Conservation (phyloP, 2,113 vertebrate species). For the Sclerurus mexicanus region DNA sequence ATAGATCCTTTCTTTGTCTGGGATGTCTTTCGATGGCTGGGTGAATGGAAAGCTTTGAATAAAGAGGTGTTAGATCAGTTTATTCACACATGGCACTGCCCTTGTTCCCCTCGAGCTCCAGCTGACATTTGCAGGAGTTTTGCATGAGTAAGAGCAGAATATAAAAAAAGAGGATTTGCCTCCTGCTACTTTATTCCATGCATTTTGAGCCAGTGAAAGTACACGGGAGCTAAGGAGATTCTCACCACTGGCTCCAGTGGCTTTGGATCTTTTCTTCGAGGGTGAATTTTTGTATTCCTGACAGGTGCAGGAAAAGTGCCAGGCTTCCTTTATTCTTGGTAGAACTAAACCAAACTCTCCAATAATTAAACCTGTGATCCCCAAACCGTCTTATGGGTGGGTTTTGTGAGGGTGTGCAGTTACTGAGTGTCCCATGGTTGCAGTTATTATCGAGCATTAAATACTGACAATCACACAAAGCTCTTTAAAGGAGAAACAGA, state of each 20-base stretch:
- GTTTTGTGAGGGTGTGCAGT: neutral
- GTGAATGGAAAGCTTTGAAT: neutral
- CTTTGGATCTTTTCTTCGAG: neutral
- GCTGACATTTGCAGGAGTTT: neutral
- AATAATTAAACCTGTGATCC: neutral
- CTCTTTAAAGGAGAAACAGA: neutral
- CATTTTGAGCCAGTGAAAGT: neutral
- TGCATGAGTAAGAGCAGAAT: neutral
- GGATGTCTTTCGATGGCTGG: neutral
- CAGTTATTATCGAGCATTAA: constrained; percentile 59
- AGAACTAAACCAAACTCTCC: neutral
- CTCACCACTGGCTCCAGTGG: neutral
- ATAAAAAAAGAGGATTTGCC: neutral
- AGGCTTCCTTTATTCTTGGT: neutral
- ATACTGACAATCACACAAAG: constrained; percentile 41
- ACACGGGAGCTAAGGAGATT: neutral
- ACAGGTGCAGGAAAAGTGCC: neutral
- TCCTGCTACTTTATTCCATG: neutral
- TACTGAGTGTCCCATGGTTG: constrained; percentile 50
- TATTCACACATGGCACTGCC: neutral
- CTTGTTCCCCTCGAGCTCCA: neutral
- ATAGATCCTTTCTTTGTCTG: neutral
- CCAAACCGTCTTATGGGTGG: rapidly evolving
- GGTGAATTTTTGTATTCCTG: neutral
- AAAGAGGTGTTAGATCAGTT: neutral